phyloP scores from a whole-genome alignment of 2,797 vertebrate genomes.

The Serranus cabrilla region DNA sequence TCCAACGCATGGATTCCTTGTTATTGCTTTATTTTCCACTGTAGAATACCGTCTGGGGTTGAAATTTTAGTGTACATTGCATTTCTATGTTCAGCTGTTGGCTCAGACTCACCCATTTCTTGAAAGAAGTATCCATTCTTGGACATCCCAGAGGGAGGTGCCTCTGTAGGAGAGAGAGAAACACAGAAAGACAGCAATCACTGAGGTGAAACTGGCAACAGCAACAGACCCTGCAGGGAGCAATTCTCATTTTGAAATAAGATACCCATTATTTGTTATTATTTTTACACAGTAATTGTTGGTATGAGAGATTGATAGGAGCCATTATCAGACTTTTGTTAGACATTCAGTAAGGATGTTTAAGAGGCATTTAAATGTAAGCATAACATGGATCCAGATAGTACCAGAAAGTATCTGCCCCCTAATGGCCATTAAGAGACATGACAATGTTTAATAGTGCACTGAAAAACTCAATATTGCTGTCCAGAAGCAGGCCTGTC shows the following conservation, averaged over 20 bases:
- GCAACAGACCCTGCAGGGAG: slow-evolving; percentile 33
- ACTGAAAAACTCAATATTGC: too few relatives aligned
- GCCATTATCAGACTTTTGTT: background rate
- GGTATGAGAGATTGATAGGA: slow-evolving; percentile 1
- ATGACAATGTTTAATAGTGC: background rate
- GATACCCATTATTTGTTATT: slow-evolving; percentile 10
- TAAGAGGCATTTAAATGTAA: background rate
- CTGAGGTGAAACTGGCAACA: slow-evolving; percentile 29
- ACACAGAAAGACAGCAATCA: slow-evolving; percentile 53
- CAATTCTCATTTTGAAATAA: slow-evolving; percentile 3
- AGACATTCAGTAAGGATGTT: background rate
- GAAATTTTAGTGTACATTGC: background rate
- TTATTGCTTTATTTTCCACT: slow-evolving; percentile 7
- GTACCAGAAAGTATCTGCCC: background rate
- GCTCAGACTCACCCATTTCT: slow-evolving; percentile 92
- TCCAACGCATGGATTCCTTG: background rate
- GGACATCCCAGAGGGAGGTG: slow-evolving; percentile 91
- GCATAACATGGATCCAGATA: background rate
- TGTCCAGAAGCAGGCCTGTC: too few relatives aligned
- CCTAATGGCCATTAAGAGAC: background rate
- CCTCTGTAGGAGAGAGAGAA: slow-evolving; percentile 84
- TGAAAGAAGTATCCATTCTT: slow-evolving; percentile 96
- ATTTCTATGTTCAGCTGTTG: background rate
- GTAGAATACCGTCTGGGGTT: background rate
- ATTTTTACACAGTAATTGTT: slow-evolving; percentile 37